A percentile compares a stretch with the other conserved stretches of the same genome.
Conservation (phyloP, 2,113 vertebrate genomes). For the Chunga burmeisteri region DNA sequence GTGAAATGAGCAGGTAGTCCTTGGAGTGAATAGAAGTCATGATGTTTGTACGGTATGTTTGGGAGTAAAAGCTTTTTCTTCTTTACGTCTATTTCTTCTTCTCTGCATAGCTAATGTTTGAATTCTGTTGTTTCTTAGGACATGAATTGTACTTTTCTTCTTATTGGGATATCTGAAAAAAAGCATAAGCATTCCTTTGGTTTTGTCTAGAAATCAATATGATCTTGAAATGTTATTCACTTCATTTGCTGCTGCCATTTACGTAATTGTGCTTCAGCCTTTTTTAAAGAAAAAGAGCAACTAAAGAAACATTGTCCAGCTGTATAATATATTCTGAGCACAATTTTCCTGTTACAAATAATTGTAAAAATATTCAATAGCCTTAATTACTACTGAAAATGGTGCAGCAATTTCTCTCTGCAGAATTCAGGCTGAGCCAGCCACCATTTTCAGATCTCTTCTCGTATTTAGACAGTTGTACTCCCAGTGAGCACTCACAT, state of each 20-base stretch:
- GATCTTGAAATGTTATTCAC: neutral
- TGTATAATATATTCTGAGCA: constrained; percentile 10
- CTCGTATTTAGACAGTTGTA: neutral
- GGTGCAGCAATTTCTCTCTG: neutral
- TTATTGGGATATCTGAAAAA: neutral
- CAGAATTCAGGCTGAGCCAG: neutral
- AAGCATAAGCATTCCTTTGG: neutral
- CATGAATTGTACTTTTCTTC: neutral
- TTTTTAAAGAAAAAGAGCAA: neutral
- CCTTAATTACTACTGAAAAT: constrained; percentile 31
- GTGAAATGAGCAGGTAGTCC: neutral
- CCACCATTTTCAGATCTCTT: neutral
- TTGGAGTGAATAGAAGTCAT: neutral
- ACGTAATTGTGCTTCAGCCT: neutral
- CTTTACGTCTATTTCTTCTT: neutral
- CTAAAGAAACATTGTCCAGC: neutral
- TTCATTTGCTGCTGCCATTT: neutral
- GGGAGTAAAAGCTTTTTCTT: neutral
- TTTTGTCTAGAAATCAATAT: neutral
- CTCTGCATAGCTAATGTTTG: neutral
- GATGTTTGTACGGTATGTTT: neutral
- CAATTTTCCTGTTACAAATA: neutral
- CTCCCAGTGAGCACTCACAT: neutral
- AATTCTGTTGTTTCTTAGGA: neutral
- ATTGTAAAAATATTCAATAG: neutral